phyloP scores from a whole-genome alignment of 2,888 invertebrate genomes.

The Macrosoma leucophasiata region DNA sequence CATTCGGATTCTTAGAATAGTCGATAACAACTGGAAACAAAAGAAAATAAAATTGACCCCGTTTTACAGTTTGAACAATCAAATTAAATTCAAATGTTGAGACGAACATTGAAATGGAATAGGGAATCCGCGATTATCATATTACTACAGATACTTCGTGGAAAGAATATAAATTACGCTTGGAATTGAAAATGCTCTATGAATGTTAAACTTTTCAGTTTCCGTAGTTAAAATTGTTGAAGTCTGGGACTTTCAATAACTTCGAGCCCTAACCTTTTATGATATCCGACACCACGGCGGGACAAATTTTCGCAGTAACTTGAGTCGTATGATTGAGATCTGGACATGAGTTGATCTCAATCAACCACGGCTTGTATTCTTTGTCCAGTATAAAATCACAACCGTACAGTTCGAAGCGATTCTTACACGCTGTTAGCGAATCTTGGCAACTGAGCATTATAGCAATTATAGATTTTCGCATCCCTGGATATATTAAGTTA shows the following conservation, averaged over 20 bases:
- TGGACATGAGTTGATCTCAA: conserved; percentile 95
- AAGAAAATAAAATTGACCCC: too few relatives aligned
- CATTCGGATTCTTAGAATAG: conserved; percentile 44
- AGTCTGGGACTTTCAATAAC: not conserved
- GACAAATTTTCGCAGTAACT: conserved; percentile 89
- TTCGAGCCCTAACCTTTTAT: conserved; percentile 82
- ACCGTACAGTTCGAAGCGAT: conserved; percentile 92
- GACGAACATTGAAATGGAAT: too few relatives aligned
- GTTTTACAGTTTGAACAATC: too few relatives aligned
- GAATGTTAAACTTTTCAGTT: too few relatives aligned
- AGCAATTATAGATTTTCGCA: conserved; percentile 88
- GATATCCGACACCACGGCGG: conserved; percentile 86
- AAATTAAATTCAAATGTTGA: too few relatives aligned
- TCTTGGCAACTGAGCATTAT: conserved; percentile 87
- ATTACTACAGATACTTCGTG: too few relatives aligned
- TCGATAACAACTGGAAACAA: conserved; percentile 72
- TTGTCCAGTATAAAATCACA: conserved; percentile 94
- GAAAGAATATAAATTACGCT: not conserved
- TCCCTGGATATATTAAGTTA: conserved; percentile 86
- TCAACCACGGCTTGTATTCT: conserved; percentile 89
- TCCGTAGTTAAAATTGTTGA: not conserved
- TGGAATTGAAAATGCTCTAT: too few relatives aligned
- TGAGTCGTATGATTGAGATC: conserved; percentile 88
- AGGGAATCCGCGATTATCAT: too few relatives aligned
- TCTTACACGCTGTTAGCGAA: conserved; percentile 79